These are phyloP conservation scores for Mythimna vitellina DNA, from an alignment of 2,888 invertebrate species.

Conservation along the genomic window DNA sequence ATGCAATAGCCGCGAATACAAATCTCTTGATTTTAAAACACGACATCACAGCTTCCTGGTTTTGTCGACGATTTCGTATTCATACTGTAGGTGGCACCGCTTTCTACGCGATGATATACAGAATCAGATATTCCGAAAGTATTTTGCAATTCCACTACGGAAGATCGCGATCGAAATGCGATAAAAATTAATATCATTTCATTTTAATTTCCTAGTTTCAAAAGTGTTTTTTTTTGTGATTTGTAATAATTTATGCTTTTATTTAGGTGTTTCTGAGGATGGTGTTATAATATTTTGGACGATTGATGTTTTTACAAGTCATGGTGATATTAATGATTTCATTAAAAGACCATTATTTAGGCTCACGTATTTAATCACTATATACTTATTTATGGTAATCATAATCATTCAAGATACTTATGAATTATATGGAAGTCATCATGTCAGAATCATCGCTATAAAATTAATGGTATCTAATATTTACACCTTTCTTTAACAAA, in stretches of 20 bases:
- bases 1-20: slow-evolving; percentile 68
- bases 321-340: background rate
- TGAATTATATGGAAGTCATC: background rate
- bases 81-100: slow-evolving; percentile 66
- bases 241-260: slow-evolving; percentile 9
- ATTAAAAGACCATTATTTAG: background rate
- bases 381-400: background rate
- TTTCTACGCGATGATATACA: slow-evolving; percentile 73
- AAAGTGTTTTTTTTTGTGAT: slow-evolving; percentile 35
- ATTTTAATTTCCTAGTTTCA: slow-evolving; percentile 19
- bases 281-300: background rate
- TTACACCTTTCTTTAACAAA: background rate
- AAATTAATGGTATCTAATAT: background rate
- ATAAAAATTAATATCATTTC: slow-evolving; percentile 4
- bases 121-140: slow-evolving; percentile 60
- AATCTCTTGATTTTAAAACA: slow-evolving; percentile 69
- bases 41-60: slow-evolving; percentile 74
- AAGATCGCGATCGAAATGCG: slow-evolving; percentile 29
- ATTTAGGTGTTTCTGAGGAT: background rate
- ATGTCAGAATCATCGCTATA: background rate
- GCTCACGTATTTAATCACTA: background rate
- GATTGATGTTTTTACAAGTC: background rate
- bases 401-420: background rate
- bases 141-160: slow-evolving; percentile 69
- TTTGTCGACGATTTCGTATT: slow-evolving; percentile 73